Percentiles rank a stretch among this genome's conserved stretches.
Conservation (phyloP, 2,888 invertebrate species). For the Acrocera orbiculus region DNA sequence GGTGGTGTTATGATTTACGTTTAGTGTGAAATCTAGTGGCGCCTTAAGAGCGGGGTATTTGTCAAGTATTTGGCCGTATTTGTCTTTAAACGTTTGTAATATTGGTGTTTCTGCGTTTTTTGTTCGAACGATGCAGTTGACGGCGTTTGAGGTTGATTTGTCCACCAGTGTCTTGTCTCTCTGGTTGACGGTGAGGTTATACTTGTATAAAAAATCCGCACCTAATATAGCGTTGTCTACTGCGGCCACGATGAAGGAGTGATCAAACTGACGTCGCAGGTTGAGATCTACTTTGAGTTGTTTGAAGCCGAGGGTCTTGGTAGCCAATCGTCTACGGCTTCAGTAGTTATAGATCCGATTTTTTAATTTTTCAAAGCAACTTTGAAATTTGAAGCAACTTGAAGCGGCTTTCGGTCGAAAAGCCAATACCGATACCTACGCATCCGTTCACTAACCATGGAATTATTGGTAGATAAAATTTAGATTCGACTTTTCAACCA, state of each 20-base stretch:
- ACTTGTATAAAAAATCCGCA: not conserved
- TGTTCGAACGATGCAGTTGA: not conserved
- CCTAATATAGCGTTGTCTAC: not conserved
- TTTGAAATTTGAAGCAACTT: no score
- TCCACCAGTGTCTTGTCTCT: not conserved
- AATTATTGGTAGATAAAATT: no score
- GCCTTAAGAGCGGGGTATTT: not conserved
- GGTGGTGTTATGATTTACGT: constrained; percentile 1
- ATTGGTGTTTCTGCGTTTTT: not conserved
- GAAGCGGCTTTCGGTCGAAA: no score
- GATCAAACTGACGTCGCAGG: not conserved
- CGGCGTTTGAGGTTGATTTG: not conserved
- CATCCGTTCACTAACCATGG: no score
- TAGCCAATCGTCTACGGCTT: no score
- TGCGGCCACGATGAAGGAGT: no score
- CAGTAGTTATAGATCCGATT: no score
- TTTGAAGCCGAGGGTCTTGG: no score
- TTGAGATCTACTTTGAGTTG: no score
- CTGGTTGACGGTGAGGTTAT: not conserved
- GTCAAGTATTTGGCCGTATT: not conserved
- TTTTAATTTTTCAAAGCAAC: no score
- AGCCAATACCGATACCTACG: no score
- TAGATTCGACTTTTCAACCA: no score
- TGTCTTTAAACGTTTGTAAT: not conserved
- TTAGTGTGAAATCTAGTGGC: not conserved